Evolutionary conservation across 2,797 vertebrate species (phyloP).

Genomic region (Mormyrus proboscirostris): DNA sequence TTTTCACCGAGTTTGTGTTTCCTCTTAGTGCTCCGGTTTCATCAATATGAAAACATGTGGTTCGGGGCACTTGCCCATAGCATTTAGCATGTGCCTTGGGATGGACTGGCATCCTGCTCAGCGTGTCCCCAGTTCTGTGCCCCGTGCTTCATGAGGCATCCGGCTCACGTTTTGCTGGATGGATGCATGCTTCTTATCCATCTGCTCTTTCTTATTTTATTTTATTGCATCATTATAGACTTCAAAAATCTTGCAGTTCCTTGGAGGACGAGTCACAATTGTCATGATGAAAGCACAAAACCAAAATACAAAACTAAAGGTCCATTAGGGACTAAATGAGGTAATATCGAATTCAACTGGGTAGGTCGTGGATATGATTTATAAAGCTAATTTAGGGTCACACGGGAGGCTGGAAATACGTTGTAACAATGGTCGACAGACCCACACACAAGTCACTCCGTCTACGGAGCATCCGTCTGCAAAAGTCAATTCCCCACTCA

Average conservation of each 20-base stretch:
- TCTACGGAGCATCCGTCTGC: not conserved
- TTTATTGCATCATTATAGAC: not conserved
- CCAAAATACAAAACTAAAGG: not conserved
- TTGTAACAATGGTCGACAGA: not conserved
- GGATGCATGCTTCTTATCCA: not conserved
- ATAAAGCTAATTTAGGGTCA: constrained; percentile 9
- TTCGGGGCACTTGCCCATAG: not conserved
- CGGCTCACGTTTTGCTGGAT: not conserved
- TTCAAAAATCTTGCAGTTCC: not conserved
- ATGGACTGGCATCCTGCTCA: not conserved
- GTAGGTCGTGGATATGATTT: constrained; percentile 13
- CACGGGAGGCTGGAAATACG: not conserved
- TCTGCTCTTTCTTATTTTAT: not conserved
- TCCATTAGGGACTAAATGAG: not conserved
- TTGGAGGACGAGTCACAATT: not conserved
- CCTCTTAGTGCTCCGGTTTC: not conserved
- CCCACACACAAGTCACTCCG: not conserved
- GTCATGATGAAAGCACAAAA: not conserved
- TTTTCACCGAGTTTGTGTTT: not conserved
- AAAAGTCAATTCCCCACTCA: constrained; percentile 17
- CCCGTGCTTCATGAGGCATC: not conserved
- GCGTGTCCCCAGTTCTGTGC: not conserved
- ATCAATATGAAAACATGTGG: not conserved
- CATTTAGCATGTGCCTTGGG: not conserved
- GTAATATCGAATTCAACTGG: not conserved